Evolutionary conservation across 2,797 vertebrate genomes (phyloP).

Genomic region (Hypotaenidia philippensis): DNA sequence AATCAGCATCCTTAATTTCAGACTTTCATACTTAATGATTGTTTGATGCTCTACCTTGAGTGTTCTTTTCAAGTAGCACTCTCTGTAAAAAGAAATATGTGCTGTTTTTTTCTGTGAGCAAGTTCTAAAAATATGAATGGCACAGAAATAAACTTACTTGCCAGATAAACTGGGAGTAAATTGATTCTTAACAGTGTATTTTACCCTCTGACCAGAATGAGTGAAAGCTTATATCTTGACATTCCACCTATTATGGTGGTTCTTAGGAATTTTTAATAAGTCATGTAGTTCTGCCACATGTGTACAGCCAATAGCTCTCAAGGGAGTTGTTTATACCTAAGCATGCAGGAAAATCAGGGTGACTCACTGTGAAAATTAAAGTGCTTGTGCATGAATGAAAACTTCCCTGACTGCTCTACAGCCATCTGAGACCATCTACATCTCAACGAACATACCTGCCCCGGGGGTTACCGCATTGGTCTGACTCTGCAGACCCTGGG

Average conservation of each 20-base stretch:
- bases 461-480: rapidly evolving
- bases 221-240: background rate
- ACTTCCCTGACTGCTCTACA: background rate
- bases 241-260: background rate
- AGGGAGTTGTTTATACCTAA: background rate
- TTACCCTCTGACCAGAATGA: background rate
- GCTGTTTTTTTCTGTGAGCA: background rate
- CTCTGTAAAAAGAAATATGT: background rate
- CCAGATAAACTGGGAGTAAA: background rate
- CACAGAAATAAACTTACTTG: background rate
- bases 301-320: background rate
- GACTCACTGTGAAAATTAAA: background rate
- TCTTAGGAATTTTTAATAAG: background rate
- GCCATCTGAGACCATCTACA: background rate
- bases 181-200: background rate
- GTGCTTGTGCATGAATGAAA: background rate
- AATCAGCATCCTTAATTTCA: background rate
- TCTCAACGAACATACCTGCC: rapidly evolving
- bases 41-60: background rate
- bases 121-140: background rate
- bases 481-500: rapidly evolving
- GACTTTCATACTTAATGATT: background rate
- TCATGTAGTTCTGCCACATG: background rate
- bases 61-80: background rate
- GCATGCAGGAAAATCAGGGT: background rate